Evolutionary conservation across 2,888 invertebrate species (phyloP).

Genomic region (Idaea aversata): DNA sequence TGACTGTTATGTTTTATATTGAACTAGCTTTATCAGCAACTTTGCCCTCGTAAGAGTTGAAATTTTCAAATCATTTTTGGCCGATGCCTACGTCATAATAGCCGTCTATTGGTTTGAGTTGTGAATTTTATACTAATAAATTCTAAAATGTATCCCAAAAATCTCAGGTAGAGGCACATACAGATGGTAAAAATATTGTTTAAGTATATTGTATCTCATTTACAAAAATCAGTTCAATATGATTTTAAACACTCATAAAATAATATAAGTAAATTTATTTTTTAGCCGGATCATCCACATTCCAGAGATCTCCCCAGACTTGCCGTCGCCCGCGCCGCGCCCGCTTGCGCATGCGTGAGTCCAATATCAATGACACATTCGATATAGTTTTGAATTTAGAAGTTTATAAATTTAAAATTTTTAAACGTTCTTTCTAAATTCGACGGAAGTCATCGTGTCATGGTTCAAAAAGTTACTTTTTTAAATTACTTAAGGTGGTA

Average conservation of each 20-base stretch:
- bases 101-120: too few species aligned
- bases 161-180: too few species aligned
- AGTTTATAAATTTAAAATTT: neutral
- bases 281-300: neutral
- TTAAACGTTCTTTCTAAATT: neutral
- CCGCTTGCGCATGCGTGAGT: slow-evolving; percentile 1
- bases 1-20: too few species aligned
- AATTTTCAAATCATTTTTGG: too few species aligned
- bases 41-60: too few species aligned
- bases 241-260: neutral
- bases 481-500: too few species aligned
- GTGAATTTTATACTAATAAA: too few species aligned
- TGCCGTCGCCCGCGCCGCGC: neutral
- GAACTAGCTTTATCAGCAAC: too few species aligned
- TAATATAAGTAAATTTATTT: neutral
- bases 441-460: neutral
- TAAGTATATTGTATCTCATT: neutral
- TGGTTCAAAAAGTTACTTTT: slow-evolving; percentile 1
- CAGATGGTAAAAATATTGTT: too few species aligned
- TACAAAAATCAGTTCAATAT: neutral
- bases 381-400: neutral
- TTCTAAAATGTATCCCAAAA: too few species aligned
- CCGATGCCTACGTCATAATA: too few species aligned
- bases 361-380: slow-evolving; percentile 1
- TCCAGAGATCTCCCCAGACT: neutral